phyloP scores from a whole-genome alignment of 2,888 invertebrate genomes.

The Ectemnius continuus region DNA sequence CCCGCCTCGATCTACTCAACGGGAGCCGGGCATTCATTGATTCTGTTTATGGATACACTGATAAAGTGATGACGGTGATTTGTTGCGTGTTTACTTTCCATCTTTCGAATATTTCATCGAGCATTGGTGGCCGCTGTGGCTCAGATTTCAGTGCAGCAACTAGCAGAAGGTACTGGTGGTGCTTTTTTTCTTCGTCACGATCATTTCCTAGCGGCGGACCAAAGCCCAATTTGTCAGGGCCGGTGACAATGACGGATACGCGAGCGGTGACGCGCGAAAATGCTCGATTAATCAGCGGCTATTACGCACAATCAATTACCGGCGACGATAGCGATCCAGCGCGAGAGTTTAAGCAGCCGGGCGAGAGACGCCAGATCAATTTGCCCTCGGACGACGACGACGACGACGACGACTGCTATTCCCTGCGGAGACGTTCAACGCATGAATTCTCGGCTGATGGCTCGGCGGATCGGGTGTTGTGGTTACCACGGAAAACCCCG shows the following conservation, averaged over 20 bases:
- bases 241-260: conserved; percentile 34
- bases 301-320: conserved; percentile 40
- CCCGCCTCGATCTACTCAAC: no score
- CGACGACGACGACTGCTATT: no score
- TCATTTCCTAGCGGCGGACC: background rate
- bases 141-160: background rate
- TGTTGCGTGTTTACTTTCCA: no score
- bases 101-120: no score
- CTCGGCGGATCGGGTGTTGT: no score
- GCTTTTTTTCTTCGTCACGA: background rate
- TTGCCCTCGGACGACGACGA: no score
- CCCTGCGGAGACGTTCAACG: no score
- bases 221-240: conserved; percentile 19
- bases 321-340: background rate
- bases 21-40: no score
- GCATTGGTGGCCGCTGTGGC: background rate
- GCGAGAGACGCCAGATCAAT: conserved; percentile 1
- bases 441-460: no score
- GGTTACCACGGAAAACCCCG: no score
- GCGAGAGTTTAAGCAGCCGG: background rate
- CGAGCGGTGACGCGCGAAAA: conserved; percentile 21
- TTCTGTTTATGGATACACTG: background rate
- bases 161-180: background rate
- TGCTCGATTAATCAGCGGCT: conserved; percentile 37
- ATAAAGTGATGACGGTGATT: no score